Conservation (phyloP, 2,113 vertebrate species). For the Dromiciops gliroides region DNA sequence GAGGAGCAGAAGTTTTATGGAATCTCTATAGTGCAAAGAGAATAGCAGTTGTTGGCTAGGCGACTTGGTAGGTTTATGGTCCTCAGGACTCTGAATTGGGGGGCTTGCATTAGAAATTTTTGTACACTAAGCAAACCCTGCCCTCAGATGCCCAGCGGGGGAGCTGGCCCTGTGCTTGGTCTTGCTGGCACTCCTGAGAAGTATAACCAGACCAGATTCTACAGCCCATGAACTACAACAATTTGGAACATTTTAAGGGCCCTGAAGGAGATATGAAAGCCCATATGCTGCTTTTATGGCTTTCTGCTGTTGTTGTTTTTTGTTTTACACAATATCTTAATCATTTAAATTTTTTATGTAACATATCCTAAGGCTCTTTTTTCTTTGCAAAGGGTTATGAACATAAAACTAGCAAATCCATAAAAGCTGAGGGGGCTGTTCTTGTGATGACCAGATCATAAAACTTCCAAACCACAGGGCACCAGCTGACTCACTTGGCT, state of each 20-base stretch:
- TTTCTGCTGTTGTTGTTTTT: constrained; percentile 16
- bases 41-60: background rate
- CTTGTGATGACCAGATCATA: background rate
- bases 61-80: accelerated
- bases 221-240: background rate
- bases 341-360: constrained; percentile 9
- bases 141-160: background rate
- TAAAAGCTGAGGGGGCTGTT: background rate
- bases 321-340: constrained; percentile 30
- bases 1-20: background rate
- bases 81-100: background rate
- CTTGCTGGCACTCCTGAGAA: background rate
- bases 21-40: no score
- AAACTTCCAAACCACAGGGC: background rate
- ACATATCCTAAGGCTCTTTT: constrained; percentile 26
- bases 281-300: background rate
- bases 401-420: background rate
- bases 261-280: background rate
- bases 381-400: background rate
- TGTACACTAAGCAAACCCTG: background rate
- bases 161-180: background rate
- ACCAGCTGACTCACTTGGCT: background rate
- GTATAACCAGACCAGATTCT: background rate
- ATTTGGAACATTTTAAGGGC: accelerated
- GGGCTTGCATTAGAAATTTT: background rate